Evolutionary conservation across 2,797 vertebrate species (phyloP).

Genomic region (Adelosebastes latens): DNA sequence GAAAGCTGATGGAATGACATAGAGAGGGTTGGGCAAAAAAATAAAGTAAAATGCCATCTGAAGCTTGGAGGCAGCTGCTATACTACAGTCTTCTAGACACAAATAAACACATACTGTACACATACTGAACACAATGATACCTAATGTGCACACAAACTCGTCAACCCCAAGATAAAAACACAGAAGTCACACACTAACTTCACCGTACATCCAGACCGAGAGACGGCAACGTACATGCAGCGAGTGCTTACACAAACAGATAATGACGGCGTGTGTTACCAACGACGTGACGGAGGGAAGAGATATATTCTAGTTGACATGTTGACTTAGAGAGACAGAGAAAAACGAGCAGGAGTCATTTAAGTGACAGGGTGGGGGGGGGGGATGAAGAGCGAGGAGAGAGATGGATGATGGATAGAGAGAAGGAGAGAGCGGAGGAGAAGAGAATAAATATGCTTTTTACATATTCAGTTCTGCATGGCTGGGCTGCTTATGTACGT

Average conservation of each 20-base stretch:
- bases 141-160: no score
- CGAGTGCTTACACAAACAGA: neutral
- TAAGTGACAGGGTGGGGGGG: conserved; percentile 35
- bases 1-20: neutral
- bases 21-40: neutral
- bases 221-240: neutral
- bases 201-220: neutral
- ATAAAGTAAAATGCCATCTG: neutral
- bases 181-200: neutral
- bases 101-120: neutral
- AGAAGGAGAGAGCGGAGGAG: neutral
- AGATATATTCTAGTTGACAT: conserved; percentile 41
- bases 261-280: neutral
- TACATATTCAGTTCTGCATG: conserved; percentile 63
- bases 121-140: neutral
- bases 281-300: neutral
- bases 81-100: neutral
- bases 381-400: conserved; percentile 14
- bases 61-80: neutral
- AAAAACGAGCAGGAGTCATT: conserved; percentile 47
- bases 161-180: no score
- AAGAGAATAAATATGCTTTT: conserved; percentile 45
- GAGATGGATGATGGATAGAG: conserved; percentile 37
- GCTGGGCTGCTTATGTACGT: conserved; percentile 21
- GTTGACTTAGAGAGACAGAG: conserved; percentile 58